Evolutionary conservation across 2,113 vertebrate genomes (phyloP).

Genomic region (Percina caprodes): DNA sequence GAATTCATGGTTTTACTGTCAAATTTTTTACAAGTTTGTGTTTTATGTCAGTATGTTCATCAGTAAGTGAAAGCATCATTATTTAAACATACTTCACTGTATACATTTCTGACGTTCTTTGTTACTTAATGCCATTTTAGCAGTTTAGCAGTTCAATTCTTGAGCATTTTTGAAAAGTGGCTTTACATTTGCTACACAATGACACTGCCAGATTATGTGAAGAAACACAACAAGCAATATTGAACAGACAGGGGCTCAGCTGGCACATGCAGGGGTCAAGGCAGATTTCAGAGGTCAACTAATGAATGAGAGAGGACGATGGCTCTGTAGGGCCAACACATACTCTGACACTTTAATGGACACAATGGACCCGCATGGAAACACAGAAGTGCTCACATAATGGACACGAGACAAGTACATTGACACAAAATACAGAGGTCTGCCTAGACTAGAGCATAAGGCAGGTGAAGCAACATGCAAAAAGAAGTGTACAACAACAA

Average conservation of each 20-base stretch:
- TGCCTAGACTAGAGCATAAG: background rate
- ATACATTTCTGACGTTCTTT: background rate
- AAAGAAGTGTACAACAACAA: background rate
- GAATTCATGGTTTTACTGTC: background rate
- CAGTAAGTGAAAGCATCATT: background rate
- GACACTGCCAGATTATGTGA: background rate
- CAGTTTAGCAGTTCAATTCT: background rate
- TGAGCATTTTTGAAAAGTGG: background rate
- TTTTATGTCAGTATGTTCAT: background rate
- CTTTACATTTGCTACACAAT: background rate
- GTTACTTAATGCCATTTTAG: background rate
- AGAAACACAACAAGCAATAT: background rate
- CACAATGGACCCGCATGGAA: slow-evolving; percentile 29
- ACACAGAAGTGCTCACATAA: slow-evolving; percentile 14
- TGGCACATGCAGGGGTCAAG: slow-evolving; percentile 49
- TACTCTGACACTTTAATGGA: slow-evolving; percentile 40
- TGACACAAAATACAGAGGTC: background rate
- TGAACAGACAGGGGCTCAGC: slow-evolving; percentile 57
- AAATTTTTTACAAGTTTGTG: background rate
- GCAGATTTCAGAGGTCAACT: slow-evolving; percentile 64
- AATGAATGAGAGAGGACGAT: slow-evolving; percentile 62
- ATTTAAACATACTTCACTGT: background rate
- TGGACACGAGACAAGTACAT: background rate
- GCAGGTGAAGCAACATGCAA: slow-evolving; percentile 10
- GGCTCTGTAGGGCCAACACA: slow-evolving; percentile 27